phyloP scores from a whole-genome alignment of 2,113 vertebrate species.

The Hemichromis elongatus region DNA sequence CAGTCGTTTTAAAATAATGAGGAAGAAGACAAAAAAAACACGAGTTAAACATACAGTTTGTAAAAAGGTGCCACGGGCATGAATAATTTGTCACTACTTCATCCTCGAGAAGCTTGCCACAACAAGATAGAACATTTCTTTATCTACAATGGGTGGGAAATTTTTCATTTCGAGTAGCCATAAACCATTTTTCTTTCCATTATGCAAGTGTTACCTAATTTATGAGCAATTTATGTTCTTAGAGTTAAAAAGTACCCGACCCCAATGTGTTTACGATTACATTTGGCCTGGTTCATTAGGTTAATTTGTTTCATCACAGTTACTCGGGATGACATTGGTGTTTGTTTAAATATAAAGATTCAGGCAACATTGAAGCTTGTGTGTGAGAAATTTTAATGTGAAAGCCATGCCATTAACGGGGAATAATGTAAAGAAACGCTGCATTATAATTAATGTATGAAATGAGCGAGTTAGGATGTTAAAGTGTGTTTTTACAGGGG shows the following conservation, averaged over 20 bases:
- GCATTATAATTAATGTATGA: conserved; percentile 55
- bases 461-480: conserved; percentile 6
- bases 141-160: not conserved
- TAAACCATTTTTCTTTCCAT: not conserved
- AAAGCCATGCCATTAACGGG: conserved; percentile 53
- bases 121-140: not conserved
- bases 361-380: not conserved
- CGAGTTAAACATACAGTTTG: not conserved
- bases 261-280: not conserved
- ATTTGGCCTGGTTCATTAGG: not conserved
- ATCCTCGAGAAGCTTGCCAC: not conserved
- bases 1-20: not conserved
- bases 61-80: not conserved
- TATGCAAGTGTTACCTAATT: not conserved
- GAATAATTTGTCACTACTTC: not conserved
- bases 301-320: not conserved
- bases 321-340: not conserved
- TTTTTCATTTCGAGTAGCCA: not conserved
- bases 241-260: not conserved
- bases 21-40: not conserved
- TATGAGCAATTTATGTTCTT: not conserved
- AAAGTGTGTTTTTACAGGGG: not conserved
- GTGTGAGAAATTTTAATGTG: conserved; percentile 58
- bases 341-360: not conserved
- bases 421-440: conserved; percentile 59